Evolutionary conservation across 2,113 vertebrate species (phyloP), one percentile per base, ranked within the genome.

Genomic region (Serilophus lunatus): DNA sequence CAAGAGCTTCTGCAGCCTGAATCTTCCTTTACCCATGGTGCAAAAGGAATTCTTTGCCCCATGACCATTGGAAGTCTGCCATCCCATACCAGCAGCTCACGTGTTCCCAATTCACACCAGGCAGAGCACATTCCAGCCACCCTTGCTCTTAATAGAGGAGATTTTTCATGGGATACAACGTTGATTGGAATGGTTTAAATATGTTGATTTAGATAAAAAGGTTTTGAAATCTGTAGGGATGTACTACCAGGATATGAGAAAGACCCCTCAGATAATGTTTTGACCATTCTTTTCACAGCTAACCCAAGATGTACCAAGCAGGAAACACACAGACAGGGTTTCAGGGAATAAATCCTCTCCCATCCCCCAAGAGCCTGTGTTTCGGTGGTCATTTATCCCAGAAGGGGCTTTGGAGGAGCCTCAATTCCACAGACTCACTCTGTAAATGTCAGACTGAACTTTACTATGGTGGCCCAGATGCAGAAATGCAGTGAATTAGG

Each of bases 1-100:
- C 82, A 94, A 90, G 94, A 92, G 90, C 75, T 95, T 80, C 92
- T 96, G 75, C 84, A 94, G 75, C 79, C 88, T 75, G 10, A 70
- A 40, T 50, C 68, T 75, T 89, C 86, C 85, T 83, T 65, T 26
- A 54, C 5, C 13, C 74, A 75, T 22, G 45, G 70, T 82, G 65
- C 59, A 68, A 63, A 47, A 61, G 16, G 10, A 59, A 45, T 36
- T 59, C 68, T 71, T 70, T 63, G 78, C 53, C 59, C 66, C 76
- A 50, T 16, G 64, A 86, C 85, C 59, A 57, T 3, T 10, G 5
- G 65, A 87, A 95, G 59, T 35, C 28, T 77, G 80, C 54, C 71
- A 22, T 33, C 40, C 28, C 2, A 2, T 15, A 78, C 20, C 74
- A 91, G 74, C 69, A 93, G 77, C 84, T 82, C 66, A 65, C 1